A percentile compares a stretch with the other conserved stretches of the same genome.
Conservation (phyloP, 2,888 invertebrate genomes). For the Drosophila sordidula region DNA sequence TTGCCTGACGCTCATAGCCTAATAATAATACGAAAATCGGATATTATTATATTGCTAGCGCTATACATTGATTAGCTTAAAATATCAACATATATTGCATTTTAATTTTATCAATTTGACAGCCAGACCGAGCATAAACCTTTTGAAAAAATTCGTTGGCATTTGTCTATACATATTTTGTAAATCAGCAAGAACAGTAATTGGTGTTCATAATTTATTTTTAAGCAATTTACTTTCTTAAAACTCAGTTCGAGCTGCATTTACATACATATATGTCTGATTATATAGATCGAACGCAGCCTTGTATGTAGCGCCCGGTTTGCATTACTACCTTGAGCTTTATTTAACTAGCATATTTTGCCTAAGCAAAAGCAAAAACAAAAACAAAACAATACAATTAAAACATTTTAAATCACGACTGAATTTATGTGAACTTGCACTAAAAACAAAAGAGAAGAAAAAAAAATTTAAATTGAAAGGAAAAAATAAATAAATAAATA, state of each 20-base stretch:
- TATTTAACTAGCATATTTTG: conserved; percentile 56
- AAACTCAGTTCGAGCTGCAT: conserved; percentile 71
- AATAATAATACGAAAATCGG: neutral
- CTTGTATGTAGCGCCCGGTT: conserved; percentile 46
- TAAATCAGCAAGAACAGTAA: conserved; percentile 1
- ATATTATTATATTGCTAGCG: conserved; percentile 3
- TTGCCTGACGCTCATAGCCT: conserved; percentile 3
- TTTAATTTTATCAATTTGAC: neutral
- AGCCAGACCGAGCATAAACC: neutral
- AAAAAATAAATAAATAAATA: conserved; percentile 15
- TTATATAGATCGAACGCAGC: conserved; percentile 24
- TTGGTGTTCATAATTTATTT: conserved; percentile 32
- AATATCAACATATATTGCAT: neutral
- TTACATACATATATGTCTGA: conserved; percentile 34
- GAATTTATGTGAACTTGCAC: conserved; percentile 77
- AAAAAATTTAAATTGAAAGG: conserved; percentile 2
- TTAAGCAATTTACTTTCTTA: conserved; percentile 38
- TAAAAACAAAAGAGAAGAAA: conserved; percentile 33
- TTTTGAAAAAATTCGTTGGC: conserved; percentile 1
- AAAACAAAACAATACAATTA: conserved; percentile 31
- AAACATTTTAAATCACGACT: conserved; percentile 74
- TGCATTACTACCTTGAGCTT: conserved; percentile 70
- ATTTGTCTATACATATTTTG: conserved; percentile 6
- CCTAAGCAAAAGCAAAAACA: conserved; percentile 23
- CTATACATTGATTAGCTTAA: conserved; percentile 1